Evolutionary conservation across 2,888 invertebrate species (phyloP).

Genomic region (Ophraella communa): DNA sequence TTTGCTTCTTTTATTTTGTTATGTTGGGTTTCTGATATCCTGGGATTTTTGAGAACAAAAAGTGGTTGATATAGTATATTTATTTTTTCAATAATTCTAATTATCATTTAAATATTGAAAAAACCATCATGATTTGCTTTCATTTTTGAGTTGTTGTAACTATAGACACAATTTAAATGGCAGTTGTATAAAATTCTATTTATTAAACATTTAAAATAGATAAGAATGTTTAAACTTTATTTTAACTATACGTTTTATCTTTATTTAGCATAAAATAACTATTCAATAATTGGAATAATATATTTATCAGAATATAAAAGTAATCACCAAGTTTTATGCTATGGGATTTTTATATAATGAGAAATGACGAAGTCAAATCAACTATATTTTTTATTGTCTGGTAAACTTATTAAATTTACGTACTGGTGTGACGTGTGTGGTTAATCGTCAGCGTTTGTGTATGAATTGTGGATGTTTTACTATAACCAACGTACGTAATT

Average conservation of each 20-base stretch:
- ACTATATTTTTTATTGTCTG: conserved; percentile 26
- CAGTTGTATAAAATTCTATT: not conserved
- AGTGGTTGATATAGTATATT: too few species aligned
- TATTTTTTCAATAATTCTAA: too few species aligned
- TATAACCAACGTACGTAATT: conserved; percentile 47
- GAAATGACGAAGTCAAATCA: conserved; percentile 20
- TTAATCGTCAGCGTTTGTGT: conserved; percentile 46
- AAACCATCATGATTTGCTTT: not conserved
- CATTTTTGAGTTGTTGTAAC: not conserved
- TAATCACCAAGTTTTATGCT: not conserved
- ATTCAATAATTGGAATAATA: not conserved
- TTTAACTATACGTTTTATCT: not conserved
- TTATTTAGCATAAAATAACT: not conserved
- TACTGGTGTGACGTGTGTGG: conserved; percentile 44
- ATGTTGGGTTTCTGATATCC: too few species aligned
- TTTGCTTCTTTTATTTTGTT: too few species aligned
- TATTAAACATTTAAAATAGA: not conserved
- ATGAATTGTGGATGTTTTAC: conserved; percentile 43
- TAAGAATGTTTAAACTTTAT: not conserved
- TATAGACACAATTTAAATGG: not conserved
- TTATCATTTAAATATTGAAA: not conserved
- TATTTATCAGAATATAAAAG: not conserved
- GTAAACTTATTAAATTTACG: conserved; percentile 27
- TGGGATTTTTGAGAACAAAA: too few species aligned
- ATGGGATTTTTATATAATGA: conserved; percentile 22